Evolutionary conservation across 1,140 invertebrate species (phyloP), one percentile per base, ranked within the genome.

Genomic region (Arctopsyche grandis): DNA sequence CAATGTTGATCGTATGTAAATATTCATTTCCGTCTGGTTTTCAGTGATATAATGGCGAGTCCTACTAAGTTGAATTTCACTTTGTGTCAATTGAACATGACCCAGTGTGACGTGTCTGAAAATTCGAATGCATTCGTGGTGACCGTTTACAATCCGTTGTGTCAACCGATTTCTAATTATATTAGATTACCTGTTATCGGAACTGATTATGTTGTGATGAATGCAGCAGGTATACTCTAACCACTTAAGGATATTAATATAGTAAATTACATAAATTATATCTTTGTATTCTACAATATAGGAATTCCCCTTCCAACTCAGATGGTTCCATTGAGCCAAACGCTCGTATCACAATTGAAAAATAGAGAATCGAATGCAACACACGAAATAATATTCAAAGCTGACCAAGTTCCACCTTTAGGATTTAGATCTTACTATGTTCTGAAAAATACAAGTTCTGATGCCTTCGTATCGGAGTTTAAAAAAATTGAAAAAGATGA

Each of bases 131-230:
- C 89, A 83, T 93, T 94, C 84, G 85, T 91, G 0, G 88, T 96
- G 0, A 91, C 93, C 0, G 83, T 96, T 0, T 96, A 96, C 84
- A 99, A 99, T 86, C 95, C 96, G 0, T 83, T 95, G 9, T 93
- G 93, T 75, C 90, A 92, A 52, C 85, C 89, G 38, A 89, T 94
- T 0, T 88, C 89, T 7, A 87, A 91, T 58, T 92, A 91, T 82
- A 88, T 97, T 9, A 89, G 93, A 14, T 29, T 98, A 14, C 96
- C 96, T 0, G 93, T 95, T 0, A 83, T 85, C 0, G 89, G 88
- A 48, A 84, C 85, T 10, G 85, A 86, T 5, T 97, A 93, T 84
- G 84, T 84, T 1, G 91, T 97, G 3, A 87, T 86, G 19, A 93
- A 93, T 86, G 89, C 88, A 60, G 86, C 88, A 75, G 90, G 91